phyloP scores from a whole-genome alignment of 1,140 invertebrate genomes.

The Eufriesea mexicana region DNA sequence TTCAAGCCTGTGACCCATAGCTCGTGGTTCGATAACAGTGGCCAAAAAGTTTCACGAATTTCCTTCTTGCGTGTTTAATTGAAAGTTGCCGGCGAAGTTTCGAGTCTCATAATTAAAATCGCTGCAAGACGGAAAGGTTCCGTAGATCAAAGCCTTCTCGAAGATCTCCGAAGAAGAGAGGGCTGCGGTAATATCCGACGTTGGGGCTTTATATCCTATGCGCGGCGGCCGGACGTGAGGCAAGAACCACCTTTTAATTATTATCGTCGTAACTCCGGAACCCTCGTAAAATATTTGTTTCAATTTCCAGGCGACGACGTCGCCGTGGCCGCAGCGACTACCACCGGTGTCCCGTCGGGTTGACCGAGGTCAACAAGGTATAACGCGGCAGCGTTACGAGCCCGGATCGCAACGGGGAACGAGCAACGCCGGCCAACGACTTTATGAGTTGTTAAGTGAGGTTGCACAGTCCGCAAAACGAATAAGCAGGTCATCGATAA shows the following conservation, averaged over 20 bases:
- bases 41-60: slow-evolving; percentile 18
- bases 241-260: slow-evolving; percentile 73
- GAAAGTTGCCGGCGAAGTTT: slow-evolving; percentile 56
- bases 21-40: slow-evolving; percentile 32
- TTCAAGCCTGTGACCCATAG: neutral
- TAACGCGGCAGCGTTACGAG: slow-evolving; percentile 45
- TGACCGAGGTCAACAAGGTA: slow-evolving; percentile 54
- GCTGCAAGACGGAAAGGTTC: slow-evolving; percentile 40
- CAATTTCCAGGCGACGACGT: slow-evolving; percentile 67
- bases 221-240: slow-evolving; percentile 37
- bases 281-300: slow-evolving; percentile 78
- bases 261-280: slow-evolving; percentile 68
- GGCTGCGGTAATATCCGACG: slow-evolving; percentile 57
- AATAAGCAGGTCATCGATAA: slow-evolving; percentile 71
- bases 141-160: slow-evolving; percentile 60
- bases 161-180: slow-evolving; percentile 35
- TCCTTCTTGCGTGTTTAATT: slow-evolving; percentile 40
- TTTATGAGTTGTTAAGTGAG: slow-evolving; percentile 76
- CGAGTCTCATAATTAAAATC: slow-evolving; percentile 64
- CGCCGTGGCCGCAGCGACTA: slow-evolving; percentile 32
- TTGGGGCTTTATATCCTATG: slow-evolving; percentile 55
- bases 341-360: slow-evolving; percentile 27
- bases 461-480: slow-evolving; percentile 49
- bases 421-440: slow-evolving; percentile 60
- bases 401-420: slow-evolving; percentile 21